A percentile compares a stretch with the other conserved stretches of the same genome.
phyloP scores from a whole-genome alignment of 2,113 vertebrate species.

The Myrmecophaga tridactyla region DNA sequence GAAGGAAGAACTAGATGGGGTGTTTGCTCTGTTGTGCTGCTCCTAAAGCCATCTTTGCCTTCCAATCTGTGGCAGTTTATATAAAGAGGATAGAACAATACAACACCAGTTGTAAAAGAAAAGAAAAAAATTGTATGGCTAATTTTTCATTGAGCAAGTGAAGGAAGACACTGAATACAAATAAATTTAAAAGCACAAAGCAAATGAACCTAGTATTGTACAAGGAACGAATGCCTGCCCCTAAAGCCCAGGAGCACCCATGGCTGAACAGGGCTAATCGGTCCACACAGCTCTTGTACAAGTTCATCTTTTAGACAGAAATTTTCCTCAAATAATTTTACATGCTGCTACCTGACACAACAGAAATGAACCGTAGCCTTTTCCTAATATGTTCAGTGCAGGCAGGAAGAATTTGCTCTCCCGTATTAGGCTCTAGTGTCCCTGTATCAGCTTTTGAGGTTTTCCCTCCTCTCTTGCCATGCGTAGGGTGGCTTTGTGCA shows the following conservation, averaged over 20 bases:
- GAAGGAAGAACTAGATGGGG: accelerated
- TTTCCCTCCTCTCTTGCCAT: background rate
- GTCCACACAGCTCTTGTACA: background rate
- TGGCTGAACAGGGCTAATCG: accelerated
- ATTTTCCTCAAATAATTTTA: background rate
- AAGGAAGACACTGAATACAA: background rate
- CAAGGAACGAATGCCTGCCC: accelerated
- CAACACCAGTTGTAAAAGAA: background rate
- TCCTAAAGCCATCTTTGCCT: background rate
- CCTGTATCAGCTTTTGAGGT: background rate
- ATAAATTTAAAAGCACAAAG: background rate
- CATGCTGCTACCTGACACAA: background rate
- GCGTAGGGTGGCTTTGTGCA: background rate
- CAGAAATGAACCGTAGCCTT: no score
- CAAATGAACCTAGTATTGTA: accelerated
- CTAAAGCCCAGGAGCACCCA: background rate
- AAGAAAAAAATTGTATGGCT: background rate
- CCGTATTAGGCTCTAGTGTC: background rate
- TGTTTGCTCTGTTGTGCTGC: no score
- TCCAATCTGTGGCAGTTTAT: background rate
- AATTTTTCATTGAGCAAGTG: background rate
- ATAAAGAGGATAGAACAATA: background rate
- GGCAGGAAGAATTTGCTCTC: background rate
- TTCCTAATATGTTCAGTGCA: background rate
- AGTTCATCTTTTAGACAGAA: background rate